Evolutionary conservation across 2,797 vertebrate species (phyloP).

Genomic region (Cirrhinus mrigala): DNA sequence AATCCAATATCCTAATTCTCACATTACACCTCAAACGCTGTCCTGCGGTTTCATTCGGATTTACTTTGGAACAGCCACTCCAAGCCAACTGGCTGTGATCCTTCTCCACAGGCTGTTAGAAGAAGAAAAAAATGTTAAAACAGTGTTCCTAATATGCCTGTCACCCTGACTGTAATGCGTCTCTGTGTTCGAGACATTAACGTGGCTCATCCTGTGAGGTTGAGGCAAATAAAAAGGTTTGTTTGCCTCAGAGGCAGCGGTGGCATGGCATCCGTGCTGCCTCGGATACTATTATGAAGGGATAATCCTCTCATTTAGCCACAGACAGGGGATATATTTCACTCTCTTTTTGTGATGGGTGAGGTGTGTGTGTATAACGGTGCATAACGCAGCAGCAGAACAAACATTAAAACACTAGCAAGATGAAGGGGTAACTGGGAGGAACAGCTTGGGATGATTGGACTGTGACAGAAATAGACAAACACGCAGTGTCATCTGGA

Average conservation of each 20-base stretch:
- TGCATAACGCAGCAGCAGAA: slow-evolving; percentile 37
- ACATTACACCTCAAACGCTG: slow-evolving; percentile 28
- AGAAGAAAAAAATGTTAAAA: slow-evolving; percentile 20
- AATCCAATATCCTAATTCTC: slow-evolving; percentile 47
- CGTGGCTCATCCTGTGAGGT: slow-evolving; percentile 40
- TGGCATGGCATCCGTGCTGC: slow-evolving; percentile 64
- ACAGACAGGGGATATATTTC: slow-evolving; percentile 61
- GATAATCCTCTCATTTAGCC: slow-evolving; percentile 73
- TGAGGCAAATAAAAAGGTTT: slow-evolving; percentile 41
- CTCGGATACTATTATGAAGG: slow-evolving; percentile 72
- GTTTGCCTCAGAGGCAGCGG: slow-evolving; percentile 64
- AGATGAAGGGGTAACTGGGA: background rate
- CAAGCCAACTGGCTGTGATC: slow-evolving; percentile 49
- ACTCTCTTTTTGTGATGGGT: slow-evolving; percentile 31
- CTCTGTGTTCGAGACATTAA: slow-evolving; percentile 48
- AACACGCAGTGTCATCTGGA: slow-evolving; percentile 16
- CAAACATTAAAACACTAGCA: slow-evolving; percentile 36
- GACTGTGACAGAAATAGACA: slow-evolving; percentile 14
- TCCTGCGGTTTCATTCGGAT: slow-evolving; percentile 38
- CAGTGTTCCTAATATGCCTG: slow-evolving; percentile 33
- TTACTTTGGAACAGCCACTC: slow-evolving; percentile 40
- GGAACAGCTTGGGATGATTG: slow-evolving; percentile 19
- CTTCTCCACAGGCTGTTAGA: slow-evolving; percentile 42
- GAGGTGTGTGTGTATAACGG: slow-evolving; percentile 32
- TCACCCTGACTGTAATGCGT: slow-evolving; percentile 43